Base-by-base conservation (phyloP, 64 coral and sea anemone species). In the Cladopsammia gracilis region DNA sequence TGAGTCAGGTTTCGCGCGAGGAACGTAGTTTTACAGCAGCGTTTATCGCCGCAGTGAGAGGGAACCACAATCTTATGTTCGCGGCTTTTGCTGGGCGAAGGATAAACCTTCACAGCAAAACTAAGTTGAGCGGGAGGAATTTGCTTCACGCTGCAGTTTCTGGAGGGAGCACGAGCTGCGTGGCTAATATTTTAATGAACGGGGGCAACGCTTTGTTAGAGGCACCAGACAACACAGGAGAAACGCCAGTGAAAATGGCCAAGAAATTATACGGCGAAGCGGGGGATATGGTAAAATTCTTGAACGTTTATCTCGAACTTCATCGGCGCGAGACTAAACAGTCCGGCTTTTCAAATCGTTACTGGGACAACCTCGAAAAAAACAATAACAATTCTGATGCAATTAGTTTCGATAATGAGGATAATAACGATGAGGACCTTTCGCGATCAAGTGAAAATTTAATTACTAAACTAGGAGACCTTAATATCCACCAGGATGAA, bases 111-210 rank as follows among this genome's bases (percentile, higher is more conserved):
- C 62, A 48, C 61, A 86, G 51, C 48, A 93, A 64, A 44, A 85
- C 82, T 48, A 73, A n/a, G 10, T 16, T 86, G 72, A 82, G 70
- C 22, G 68, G 68, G 7, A 75, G 91, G 51, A 93, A 87, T 77
- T 47, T 93, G 48, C 83, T 93, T 49, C 91, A 93, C 24, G 73
- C 83, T 22, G 91, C 91, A 10, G 91, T 93, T 51, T 62, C 61
- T 44, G 83, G 91, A n/a, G 83, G 73, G 2, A 57, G 79, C 10
- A 87, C 22, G 23, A 93, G 85, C 6, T 93, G 91, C 62, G 85
- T 93, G 0, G 91, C 82, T 25, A 87, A 93, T 79, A 43, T 93
- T 57, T 77, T 93, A 10, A 93, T 93, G 91, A 71, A 93, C 12
- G 91, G 82, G 13, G 91, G 91, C 3, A 85, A 85, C 71, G 79